These are phyloP conservation scores for Macrocentrus cingulum DNA, from an alignment of 1,140 invertebrate species.

Conservation along the genomic window DNA sequence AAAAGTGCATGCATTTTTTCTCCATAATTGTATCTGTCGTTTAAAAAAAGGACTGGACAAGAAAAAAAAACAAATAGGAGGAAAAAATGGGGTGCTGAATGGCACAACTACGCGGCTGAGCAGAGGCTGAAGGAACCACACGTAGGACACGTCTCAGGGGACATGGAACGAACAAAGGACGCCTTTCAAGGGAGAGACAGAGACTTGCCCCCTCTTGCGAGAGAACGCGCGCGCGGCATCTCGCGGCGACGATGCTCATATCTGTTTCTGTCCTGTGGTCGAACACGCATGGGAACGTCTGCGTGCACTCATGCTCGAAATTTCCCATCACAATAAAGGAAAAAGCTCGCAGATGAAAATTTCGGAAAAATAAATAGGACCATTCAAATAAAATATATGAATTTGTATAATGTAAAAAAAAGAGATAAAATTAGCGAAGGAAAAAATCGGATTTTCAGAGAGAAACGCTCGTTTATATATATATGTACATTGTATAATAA, in stretches of 20 bases:
- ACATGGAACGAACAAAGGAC: slow-evolving; percentile 46
- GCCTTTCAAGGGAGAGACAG: slow-evolving; percentile 43
- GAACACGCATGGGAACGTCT: slow-evolving; percentile 21
- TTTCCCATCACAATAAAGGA: no score
- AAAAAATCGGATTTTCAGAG: no score
- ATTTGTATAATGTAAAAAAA: no score
- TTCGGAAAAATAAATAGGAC: no score
- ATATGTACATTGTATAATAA: slow-evolving; percentile 21
- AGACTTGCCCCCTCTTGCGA: slow-evolving; percentile 28
- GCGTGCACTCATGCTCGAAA: no score
- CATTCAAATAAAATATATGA: no score
- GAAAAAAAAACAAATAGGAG: neutral
- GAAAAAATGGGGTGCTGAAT: neutral
- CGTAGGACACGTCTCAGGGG: slow-evolving; percentile 42
- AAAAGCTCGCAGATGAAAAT: no score
- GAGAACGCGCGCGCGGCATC: slow-evolving; percentile 32
- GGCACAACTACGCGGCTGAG: slow-evolving; percentile 26
- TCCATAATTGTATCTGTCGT: no score
- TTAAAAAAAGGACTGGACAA: neutral
- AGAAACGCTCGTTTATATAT: no score
- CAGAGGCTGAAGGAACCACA: slow-evolving; percentile 26
- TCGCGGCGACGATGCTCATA: no score
- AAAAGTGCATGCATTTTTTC: no score
- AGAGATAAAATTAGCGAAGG: no score
- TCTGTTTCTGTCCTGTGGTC: slow-evolving; percentile 34